Percentiles rank a stretch among this genome's conserved stretches.
Evolutionary conservation across 2,888 invertebrate genomes (phyloP).

Genomic region (Metalampra italica): DNA sequence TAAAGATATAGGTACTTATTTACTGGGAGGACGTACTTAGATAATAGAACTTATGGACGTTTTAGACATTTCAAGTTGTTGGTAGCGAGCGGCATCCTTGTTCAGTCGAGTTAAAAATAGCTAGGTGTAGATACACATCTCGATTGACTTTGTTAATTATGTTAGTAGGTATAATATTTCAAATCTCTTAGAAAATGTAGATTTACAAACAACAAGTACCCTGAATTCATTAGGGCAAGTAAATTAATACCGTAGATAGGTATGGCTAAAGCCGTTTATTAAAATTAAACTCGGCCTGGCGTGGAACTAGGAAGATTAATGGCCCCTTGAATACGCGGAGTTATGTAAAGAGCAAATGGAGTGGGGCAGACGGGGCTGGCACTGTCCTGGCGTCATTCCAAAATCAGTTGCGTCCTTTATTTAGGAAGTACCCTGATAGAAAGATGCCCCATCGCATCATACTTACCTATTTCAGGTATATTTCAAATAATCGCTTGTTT

Average conservation of each 20-base stretch:
- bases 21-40: no score
- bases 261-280: slow-evolving; percentile 68
- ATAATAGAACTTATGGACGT: no score
- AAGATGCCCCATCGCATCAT: not conserved
- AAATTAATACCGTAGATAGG: slow-evolving; percentile 63
- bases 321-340: slow-evolving; percentile 74
- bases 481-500: no score
- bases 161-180: slow-evolving; percentile 27
- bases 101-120: no score
- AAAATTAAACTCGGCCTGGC: slow-evolving; percentile 74
- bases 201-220: slow-evolving; percentile 44
- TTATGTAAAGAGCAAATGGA: slow-evolving; percentile 76
- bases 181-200: slow-evolving; percentile 37
- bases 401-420: slow-evolving; percentile 71
- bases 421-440: slow-evolving; percentile 49
- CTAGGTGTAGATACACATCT: no score
- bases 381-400: slow-evolving; percentile 71
- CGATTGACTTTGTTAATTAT: slow-evolving; percentile 15
- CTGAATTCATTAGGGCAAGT: slow-evolving; percentile 56
- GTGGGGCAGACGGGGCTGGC: slow-evolving; percentile 35
- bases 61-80: no score
- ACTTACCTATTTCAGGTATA: no score
- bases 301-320: slow-evolving; percentile 76
- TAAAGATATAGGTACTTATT: no score
- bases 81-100: no score